Base-by-base conservation (phyloP, 2,113 vertebrate genomes). In the Solea senegalensis region DNA sequence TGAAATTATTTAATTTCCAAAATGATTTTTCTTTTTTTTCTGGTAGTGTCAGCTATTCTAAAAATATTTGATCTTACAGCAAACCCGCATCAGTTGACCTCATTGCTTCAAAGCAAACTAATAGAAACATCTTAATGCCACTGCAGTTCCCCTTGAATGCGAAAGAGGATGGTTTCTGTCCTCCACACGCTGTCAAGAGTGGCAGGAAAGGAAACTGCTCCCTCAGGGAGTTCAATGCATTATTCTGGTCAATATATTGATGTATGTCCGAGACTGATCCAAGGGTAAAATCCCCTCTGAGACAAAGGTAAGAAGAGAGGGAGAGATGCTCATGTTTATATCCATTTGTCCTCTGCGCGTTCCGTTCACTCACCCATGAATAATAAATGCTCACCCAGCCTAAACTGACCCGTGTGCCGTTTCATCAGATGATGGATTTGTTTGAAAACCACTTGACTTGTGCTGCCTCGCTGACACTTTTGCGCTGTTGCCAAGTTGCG, bases 171-270 rank as follows among this genome's bases (percentile, higher is more conserved):
- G 70, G 49, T 61, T 78, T 86, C 78, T 76, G 67, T 89, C 78
- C 80, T 80, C 56, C 70, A 53, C 66, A 41, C 6, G 13, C 51
- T 50, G 71, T 57, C 59, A 49, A 43, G 64, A 74, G 61, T 76
- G 46, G 44, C 44, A 12, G 48, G 54, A 78, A 51, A 50, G 48
- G 66, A 78, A 82, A 52, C 34, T 9, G 8, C 58, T 57, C 81
- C 82, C 78, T 74, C 21, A 0, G 66, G 76, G 89, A 85, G 11
- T 76, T 82, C 63, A 69, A 78, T 70, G 76, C 65, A 54, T 90
- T 85, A 82, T 85, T 74, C 80, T 64, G 53, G 78, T 82, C 87
- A 63, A 89, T 87, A 84, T 85, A 88, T 88, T 79, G 84, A 90
- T 78, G 78, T 58, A 81, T 78, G 80, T 81, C 75, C 81, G 69